A percentile compares a stretch with the other conserved stretches of the same genome.
phyloP scores from a whole-genome alignment of 2,113 vertebrate genomes.

The Panthera leo region DNA sequence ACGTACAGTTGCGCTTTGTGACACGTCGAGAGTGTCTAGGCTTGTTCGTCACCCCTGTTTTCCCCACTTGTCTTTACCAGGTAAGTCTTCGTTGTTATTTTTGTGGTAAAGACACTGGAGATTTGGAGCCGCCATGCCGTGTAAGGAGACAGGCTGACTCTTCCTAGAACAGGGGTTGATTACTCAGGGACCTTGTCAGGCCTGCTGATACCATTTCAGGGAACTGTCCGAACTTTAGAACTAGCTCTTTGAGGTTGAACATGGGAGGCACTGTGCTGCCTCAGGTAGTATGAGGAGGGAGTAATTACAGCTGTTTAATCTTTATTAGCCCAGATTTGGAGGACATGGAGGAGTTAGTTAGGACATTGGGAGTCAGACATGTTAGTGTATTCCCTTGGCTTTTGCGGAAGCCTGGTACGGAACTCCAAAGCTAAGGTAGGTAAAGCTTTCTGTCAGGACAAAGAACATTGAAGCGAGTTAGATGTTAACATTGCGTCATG shows the following conservation, averaged over 20 bases:
- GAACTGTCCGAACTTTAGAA: background rate
- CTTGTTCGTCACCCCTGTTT: background rate
- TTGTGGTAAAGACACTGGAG: background rate
- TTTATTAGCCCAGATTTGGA: background rate
- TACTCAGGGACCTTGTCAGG: background rate
- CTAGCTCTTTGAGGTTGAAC: background rate
- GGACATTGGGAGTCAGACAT: background rate
- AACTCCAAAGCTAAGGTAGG: background rate
- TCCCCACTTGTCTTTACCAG: background rate
- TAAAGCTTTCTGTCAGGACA: background rate
- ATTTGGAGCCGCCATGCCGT: background rate
- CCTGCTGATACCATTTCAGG: background rate
- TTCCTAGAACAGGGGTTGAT: background rate
- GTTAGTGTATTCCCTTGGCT: background rate
- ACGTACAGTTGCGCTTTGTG: background rate
- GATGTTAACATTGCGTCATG: background rate
- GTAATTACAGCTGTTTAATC: background rate
- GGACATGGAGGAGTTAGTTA: background rate
- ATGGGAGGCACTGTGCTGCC: background rate
- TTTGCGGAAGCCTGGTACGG: background rate
- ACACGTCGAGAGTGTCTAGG: background rate
- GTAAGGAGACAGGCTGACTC: background rate
- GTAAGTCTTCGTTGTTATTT: background rate
- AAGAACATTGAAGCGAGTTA: background rate
- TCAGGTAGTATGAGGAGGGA: background rate